Base-by-base conservation (phyloP, 1,140 invertebrate species). In the Microvelia longipes region DNA sequence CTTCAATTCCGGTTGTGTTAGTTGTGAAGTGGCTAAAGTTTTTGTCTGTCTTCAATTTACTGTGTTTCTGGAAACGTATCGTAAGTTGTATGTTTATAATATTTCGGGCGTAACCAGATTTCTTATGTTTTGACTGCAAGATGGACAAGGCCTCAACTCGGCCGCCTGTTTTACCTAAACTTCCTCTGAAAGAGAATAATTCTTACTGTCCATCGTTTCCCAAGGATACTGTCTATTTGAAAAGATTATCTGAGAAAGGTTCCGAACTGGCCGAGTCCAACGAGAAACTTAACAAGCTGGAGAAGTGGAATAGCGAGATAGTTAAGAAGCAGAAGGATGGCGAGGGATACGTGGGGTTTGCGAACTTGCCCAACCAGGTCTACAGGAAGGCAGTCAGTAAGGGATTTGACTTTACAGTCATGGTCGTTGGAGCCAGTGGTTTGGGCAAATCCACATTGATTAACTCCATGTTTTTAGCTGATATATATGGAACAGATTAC, bases 311-410 rank as follows among this genome's bases (percentile, higher is more conserved):
- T 24, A 50, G 19, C 35, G 35, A 19, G 5, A 19, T 19, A 19
- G 19, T 19, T 5, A 64, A 64, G 25, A 64, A 64, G 25, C 25
- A 15, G 15, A 64, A 64, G 25, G 62, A 64, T 24, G 15, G 15
- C 5, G 62, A 64, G 24, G 62, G 62, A 13, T 64, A 64, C 25
- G 62, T 64, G 2, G 92, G 92, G 68, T 94, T 93, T 78, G 92
- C 94, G 67, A 98, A 98, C 83, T 83, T 99, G 73, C 97, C 97
- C 28, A 98, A 98, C 81, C 97, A 99, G 82, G 94, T 98, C 2
- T 98, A 98, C 80, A 85, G 97, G 64, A 98, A 98, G 81, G 94
- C 96, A 35, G 96, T 99, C n/a, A 98, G 98, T 81, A 92, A 92
- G 78, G 97, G 97, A 67, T 99, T 99, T 78, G 96, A 99, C 77